Conservation (phyloP, 2,113 vertebrate species). For the Tretioscincus oriximinensis region DNA sequence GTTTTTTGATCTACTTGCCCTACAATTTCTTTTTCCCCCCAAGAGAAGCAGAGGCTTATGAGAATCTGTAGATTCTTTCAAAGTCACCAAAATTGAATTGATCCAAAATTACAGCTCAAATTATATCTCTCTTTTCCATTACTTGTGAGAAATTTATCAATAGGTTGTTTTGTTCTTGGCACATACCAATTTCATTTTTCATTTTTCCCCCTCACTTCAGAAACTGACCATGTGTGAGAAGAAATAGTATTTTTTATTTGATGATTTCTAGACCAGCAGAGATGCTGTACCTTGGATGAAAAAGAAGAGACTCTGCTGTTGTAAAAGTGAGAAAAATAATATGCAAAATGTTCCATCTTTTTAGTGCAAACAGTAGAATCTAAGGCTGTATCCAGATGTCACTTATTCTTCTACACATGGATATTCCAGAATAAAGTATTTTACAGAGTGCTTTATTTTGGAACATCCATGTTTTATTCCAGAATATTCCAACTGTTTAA, state of each 20-base stretch:
- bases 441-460: no score
- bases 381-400: neutral
- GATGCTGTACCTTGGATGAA: conserved; percentile 8
- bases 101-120: conserved; percentile 8
- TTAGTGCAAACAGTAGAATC: neutral
- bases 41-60: neutral
- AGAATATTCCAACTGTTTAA: no score
- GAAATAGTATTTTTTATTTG: conserved; percentile 23
- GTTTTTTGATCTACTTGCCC: neutral
- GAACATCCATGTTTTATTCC: no score
- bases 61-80: conserved; percentile 7
- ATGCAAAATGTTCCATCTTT: neutral
- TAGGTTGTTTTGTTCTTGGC: conserved; percentile 17
- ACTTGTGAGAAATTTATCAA: conserved; percentile 27
- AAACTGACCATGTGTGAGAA: conserved; percentile 28
- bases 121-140: conserved; percentile 3
- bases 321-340: conserved; percentile 14
- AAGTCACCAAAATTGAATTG: conserved; percentile 2
- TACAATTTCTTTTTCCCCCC: neutral
- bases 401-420: no score
- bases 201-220: conserved; percentile 8
- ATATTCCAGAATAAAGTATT: no score
- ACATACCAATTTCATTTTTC: conserved; percentile 15
- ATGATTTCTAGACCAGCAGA: conserved; percentile 23
- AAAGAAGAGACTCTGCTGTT: conserved; percentile 15